phyloP scores from a whole-genome alignment of 2,888 invertebrate genomes.

The Listrodromus nycthemerus region DNA sequence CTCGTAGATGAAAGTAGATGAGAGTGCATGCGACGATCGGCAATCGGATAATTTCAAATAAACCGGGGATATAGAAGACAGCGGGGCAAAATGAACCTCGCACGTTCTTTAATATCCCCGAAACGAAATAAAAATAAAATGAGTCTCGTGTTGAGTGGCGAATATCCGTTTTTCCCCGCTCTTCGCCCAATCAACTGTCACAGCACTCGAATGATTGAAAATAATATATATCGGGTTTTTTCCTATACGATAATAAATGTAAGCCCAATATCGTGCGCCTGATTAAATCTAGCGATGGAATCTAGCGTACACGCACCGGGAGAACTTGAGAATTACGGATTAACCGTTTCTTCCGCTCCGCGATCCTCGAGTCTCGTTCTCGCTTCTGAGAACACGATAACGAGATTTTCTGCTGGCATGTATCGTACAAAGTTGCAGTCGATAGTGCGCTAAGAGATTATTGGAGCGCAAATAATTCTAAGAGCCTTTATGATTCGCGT shows the following conservation, averaged over 20 bases:
- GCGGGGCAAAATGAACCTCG: no score
- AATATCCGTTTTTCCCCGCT: no score
- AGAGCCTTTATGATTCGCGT: conserved; percentile 55
- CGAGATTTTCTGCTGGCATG: conserved; percentile 55
- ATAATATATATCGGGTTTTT: neutral
- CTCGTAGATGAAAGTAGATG: neutral
- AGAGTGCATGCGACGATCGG: neutral
- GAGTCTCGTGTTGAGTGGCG: no score
- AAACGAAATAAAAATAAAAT: no score
- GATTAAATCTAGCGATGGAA: conserved; percentile 45
- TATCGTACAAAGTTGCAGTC: conserved; percentile 51
- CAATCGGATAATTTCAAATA: neutral
- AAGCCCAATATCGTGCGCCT: neutral
- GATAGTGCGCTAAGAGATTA: conserved; percentile 54
- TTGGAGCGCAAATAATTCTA: conserved; percentile 62
- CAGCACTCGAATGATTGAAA: conserved; percentile 25
- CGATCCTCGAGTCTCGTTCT: conserved; percentile 36
- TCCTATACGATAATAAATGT: neutral
- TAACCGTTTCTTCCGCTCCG: conserved; percentile 18
- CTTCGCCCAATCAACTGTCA: neutral
- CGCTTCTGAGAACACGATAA: conserved; percentile 56
- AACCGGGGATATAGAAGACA: neutral
- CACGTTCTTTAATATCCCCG: no score
- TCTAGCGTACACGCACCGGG: conserved; percentile 26
- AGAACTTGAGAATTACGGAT: conserved; percentile 25